Base-by-base conservation (phyloP, 1,140 invertebrate species). In the Bombus sibiricus region DNA sequence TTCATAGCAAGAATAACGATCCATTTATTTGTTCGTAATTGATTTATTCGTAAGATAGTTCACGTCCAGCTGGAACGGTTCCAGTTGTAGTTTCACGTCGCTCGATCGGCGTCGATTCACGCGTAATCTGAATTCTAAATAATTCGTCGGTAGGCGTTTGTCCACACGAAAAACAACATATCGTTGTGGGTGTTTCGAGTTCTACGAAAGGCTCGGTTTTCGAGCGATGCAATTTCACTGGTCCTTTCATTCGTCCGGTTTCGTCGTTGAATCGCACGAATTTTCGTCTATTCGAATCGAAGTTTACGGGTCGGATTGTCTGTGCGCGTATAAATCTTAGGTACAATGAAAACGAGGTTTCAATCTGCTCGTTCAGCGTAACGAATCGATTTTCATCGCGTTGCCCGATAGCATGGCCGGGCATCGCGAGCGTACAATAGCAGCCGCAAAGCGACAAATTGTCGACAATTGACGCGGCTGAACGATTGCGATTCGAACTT, bases 61-160 rank as follows among this genome's bases (percentile, higher is more conserved):
- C 4, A n/a, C 59, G 9, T 62, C n/a, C 28, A 8, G 13, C 13
- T 32, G n/a, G n/a, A 28, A 34, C 47, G 59, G 47, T 84, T 43
- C 43, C 62, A 74, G 79, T 64, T 39, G 73, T 53, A 34, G 79
- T 69, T 85, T n/a, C 64, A 84, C 86, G 87, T 87, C 86, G 77
- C 76, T 87, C 91, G 94, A 94, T 94, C 93, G 90, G 80, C 91
- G 92, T 94, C 94, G 94, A 94, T 93, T 94, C 92, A 71, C 86
- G 71, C 59, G 92, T 82, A 90, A 87, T 90, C 92, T 81, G 90
- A 93, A 92, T 93, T 90, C 91, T 75, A 90, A 93, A 92, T 93
- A 91, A 93, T 91, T 86, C 69, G 47, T 57, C 57, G 66, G 53
- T 68, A 79, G 53, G 43, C 13, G 2, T 47, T 64, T 22, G 57